Conservation (phyloP, 2,113 vertebrate genomes). For the Serilophus lunatus region DNA sequence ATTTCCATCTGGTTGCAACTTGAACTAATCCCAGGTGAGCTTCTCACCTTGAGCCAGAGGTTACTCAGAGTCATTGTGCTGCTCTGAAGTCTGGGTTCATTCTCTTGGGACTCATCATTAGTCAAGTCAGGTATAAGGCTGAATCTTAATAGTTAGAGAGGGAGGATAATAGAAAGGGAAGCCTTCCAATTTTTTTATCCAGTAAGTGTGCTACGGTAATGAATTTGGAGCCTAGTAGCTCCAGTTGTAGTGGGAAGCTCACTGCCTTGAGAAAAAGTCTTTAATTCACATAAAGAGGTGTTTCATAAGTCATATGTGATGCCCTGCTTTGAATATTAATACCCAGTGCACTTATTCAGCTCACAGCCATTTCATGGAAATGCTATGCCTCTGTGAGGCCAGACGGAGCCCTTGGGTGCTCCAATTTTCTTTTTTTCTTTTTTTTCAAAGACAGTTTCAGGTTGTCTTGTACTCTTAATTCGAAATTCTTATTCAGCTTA, state of each 20-base stretch:
- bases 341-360: slow-evolving; percentile 14
- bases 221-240: slow-evolving; percentile 20
- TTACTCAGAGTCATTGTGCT: not conserved
- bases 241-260: not conserved
- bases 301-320: slow-evolving; percentile 42
- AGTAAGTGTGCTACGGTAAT: slow-evolving; percentile 27
- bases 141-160: slow-evolving; percentile 24
- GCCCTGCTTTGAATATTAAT: slow-evolving; percentile 57
- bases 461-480: slow-evolving; percentile 32
- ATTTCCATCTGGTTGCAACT: not conserved
- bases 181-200: not conserved
- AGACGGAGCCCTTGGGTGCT: not conserved
- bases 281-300: slow-evolving; percentile 39
- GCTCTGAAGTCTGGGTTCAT: not conserved
- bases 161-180: slow-evolving; percentile 24
- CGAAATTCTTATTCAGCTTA: slow-evolving; percentile 23
- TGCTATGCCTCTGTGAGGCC: not conserved
- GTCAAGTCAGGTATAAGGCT: slow-evolving; percentile 14
- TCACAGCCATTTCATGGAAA: slow-evolving; percentile 29
- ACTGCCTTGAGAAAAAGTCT: slow-evolving; percentile 9
- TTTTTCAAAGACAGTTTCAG: not conserved
- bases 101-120: slow-evolving; percentile 23
- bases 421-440: not conserved
- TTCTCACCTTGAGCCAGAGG: slow-evolving; percentile 26
- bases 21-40: not conserved